Conservation (phyloP, 2,888 invertebrate species). For the Biston stratarius region DNA sequence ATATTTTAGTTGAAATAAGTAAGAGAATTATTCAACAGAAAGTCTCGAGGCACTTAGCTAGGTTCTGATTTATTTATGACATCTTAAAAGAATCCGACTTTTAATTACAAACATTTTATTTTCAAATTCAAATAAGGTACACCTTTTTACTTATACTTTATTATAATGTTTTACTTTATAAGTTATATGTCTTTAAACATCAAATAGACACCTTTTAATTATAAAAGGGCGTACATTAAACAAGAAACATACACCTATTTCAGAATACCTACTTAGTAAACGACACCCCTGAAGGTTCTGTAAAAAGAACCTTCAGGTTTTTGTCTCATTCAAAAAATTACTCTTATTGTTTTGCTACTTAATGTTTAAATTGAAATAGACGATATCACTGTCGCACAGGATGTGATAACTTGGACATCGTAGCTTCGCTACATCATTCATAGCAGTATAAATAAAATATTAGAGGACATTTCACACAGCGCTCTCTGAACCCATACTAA, state of each 20-base stretch:
- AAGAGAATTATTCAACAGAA: slow-evolving; percentile 1
- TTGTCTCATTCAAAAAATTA: neutral
- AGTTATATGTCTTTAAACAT: neutral
- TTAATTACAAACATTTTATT: neutral
- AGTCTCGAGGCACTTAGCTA: slow-evolving; percentile 2
- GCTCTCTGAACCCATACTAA: too few species aligned
- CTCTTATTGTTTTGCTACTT: neutral
- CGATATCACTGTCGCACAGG: neutral
- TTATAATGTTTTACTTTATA: neutral
- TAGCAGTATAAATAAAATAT: neutral
- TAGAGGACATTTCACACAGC: too few species aligned
- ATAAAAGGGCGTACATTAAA: slow-evolving; percentile 14
- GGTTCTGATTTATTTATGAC: neutral
- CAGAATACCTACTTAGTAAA: slow-evolving; percentile 6
- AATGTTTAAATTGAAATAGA: neutral
- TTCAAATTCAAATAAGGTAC: neutral
- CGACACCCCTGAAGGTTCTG: neutral
- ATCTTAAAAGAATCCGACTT: neutral
- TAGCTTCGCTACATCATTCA: neutral
- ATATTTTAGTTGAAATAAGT: neutral
- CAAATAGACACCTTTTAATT: slow-evolving; percentile 1
- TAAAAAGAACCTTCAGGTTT: neutral
- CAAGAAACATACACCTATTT: neutral
- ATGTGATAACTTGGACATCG: neutral
- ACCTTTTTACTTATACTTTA: neutral